Evolutionary conservation across 30 jellyfish, hydroid and myxozoan genomes (phyloP), one percentile per base, ranked within the genome.

Genomic region (Euphysa ruthae): DNA sequence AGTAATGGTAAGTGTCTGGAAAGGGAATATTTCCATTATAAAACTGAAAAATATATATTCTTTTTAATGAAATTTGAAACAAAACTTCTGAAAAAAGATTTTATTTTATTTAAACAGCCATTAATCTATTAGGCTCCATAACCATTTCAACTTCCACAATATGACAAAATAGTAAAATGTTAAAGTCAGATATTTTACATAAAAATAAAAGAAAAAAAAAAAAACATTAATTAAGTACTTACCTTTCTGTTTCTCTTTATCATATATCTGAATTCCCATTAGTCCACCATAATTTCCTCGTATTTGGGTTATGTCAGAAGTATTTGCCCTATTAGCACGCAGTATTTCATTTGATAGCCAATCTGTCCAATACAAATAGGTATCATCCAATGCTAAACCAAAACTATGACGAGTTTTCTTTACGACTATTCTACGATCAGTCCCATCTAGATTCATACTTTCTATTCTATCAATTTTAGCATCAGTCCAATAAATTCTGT

Each of bases 221-320:
- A 35, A 42, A 35, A 6, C 13, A 7, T 42, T 15, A 63, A 16
- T 24, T 30, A 29, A 19, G 10, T 10, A 34, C 18, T 32, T 44
- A 64, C 97, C 94, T 80, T 14, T 70, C 69, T 88, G 97, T 58
- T 65, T 18, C 15, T 72, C 55, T 38, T 44, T 73, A 51, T 79
- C 93, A 35, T 79, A 88, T 1, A 88, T 86, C 46, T 75, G 97
- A 22, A 88, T 66, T 42, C 63, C 97, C 97, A 88, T 88, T 15
- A 88, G 71, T 2, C 97, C 97, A 31, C 93, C 90, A 22, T 75
- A 70, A 20, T 78, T 83, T 2, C 63, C 63, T 4, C 94, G 79
- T 31, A 88, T 26, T 16, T 66, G 23, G 0, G 16, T 35, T 22
- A 21, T 32, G 12, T 69, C 73, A 5, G 93, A 43, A 23, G 46